These are phyloP conservation scores for Toxotes chatareus DNA, from an alignment of 2,113 vertebrate genomes.

Conservation along the genomic window DNA sequence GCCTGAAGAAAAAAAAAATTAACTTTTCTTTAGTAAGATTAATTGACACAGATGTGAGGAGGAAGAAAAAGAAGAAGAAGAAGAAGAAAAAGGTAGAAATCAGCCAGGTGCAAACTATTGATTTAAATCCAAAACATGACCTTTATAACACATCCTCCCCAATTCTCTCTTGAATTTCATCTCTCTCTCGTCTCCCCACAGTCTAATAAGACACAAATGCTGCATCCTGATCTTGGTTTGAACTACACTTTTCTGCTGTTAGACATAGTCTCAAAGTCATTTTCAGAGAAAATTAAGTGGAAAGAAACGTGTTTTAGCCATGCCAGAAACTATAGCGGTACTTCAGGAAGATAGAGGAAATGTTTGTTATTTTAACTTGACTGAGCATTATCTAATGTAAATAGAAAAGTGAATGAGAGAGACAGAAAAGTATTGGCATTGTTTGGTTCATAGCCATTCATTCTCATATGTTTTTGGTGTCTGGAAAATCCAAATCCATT, in stretches of 20 bases:
- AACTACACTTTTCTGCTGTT: neutral
- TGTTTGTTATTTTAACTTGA: neutral
- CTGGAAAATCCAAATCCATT: slow-evolving; percentile 6
- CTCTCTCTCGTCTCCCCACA: neutral
- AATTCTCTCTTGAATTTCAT: neutral
- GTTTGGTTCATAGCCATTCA: neutral
- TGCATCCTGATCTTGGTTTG: slow-evolving; percentile 3
- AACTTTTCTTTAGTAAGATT: slow-evolving; percentile 37
- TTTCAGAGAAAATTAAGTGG: too few relatives aligned
- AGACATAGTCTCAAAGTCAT: neutral
- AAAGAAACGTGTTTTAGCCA: too few relatives aligned
- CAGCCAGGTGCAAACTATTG: slow-evolving; percentile 50
- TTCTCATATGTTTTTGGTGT: neutral
- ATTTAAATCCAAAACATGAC: slow-evolving; percentile 58
- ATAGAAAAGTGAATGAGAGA: neutral
- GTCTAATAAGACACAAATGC: slow-evolving; percentile 11
- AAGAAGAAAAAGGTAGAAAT: slow-evolving; percentile 1
- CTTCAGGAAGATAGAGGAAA: neutral
- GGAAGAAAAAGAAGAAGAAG: neutral
- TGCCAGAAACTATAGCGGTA: neutral
- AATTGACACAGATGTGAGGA: slow-evolving; percentile 42
- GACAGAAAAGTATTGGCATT: neutral
- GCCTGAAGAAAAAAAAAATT: slow-evolving; percentile 23
- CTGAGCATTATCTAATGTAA: neutral
- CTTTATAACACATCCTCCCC: slow-evolving; percentile 25